Evolutionary conservation across 2,797 vertebrate species (phyloP).

Genomic region (Takifugu rubripes): DNA sequence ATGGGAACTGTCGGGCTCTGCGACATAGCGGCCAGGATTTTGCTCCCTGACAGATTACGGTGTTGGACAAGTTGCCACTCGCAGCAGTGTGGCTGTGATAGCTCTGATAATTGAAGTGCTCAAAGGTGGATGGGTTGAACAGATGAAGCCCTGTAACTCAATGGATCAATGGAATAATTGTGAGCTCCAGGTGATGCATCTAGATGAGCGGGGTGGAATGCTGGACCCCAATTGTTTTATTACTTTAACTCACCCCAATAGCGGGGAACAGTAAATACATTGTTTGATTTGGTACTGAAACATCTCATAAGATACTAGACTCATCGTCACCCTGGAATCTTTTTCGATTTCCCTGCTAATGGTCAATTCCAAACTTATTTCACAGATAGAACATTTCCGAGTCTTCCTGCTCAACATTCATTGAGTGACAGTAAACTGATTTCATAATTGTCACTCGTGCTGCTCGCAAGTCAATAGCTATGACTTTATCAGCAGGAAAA

Average conservation of each 20-base stretch:
- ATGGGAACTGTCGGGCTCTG: conserved; percentile 53
- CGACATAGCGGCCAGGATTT: conserved; percentile 59
- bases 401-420: conserved; percentile 59
- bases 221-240: conserved; percentile 26
- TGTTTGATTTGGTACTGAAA: too few species aligned
- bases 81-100: conserved; percentile 64
- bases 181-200: conserved; percentile 64
- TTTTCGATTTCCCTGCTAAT: conserved; percentile 44
- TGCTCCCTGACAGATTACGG: conserved; percentile 75
- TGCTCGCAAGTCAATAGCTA: conserved; percentile 69
- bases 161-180: conserved; percentile 73
- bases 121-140: conserved; percentile 68
- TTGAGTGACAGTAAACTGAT: conserved; percentile 55
- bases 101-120: conserved; percentile 79
- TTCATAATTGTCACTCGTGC: conserved; percentile 58
- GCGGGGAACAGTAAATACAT: conserved; percentile 26
- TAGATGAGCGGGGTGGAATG: conserved; percentile 51
- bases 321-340: too few species aligned
- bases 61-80: conserved; percentile 75
- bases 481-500: conserved; percentile 73
- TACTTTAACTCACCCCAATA: conserved; percentile 27
- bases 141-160: conserved; percentile 71
- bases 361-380: conserved; percentile 54
- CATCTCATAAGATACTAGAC: too few species aligned
- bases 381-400: conserved; percentile 58